Percentiles rank a stretch among this genome's conserved stretches.
These are phyloP conservation scores for Drosophila arawakana DNA, from an alignment of 1,140 invertebrate genomes.

Conservation along the genomic window DNA sequence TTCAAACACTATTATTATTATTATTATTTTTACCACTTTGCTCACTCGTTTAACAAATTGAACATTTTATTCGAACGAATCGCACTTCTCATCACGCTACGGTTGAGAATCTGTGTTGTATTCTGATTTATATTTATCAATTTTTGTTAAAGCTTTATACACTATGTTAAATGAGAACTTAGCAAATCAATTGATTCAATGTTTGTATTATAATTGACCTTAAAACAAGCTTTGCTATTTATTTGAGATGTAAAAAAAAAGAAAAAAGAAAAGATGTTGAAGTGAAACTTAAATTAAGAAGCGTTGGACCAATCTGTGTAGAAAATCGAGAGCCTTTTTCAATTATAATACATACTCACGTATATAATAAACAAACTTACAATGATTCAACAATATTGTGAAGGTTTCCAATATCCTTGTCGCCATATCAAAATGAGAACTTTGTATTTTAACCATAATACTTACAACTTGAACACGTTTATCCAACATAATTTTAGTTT, in stretches of 20 bases:
- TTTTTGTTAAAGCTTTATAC: conserved; percentile 36
- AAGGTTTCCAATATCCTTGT: conserved; percentile 67
- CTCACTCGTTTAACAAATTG: conserved; percentile 28
- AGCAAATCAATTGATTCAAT: conserved; percentile 47
- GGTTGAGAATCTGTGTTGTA: conserved; percentile 60
- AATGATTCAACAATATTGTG: conserved; percentile 40
- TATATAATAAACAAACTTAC: neutral
- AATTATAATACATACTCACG: conserved; percentile 1
- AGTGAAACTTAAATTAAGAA: conserved; percentile 35
- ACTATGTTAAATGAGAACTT: conserved; percentile 30
- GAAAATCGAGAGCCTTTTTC: conserved; percentile 37
- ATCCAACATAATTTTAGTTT: conserved; percentile 64
- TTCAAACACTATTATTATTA: conserved; percentile 23
- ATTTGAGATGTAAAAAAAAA: conserved; percentile 33
- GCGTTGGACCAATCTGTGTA: conserved; percentile 69
- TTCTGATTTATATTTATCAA: conserved; percentile 46
- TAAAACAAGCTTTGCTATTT: conserved; percentile 42
- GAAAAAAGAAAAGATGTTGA: neutral
- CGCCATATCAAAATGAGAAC: conserved; percentile 77
- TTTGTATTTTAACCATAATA: conserved; percentile 65
- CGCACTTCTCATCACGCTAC: conserved; percentile 56
- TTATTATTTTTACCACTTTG: conserved; percentile 36
- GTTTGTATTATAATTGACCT: conserved; percentile 43
- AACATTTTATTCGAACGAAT: conserved; percentile 51
- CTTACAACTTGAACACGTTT: conserved; percentile 43